These are phyloP conservation scores for Leptodon cayanensis DNA, from an alignment of 2,797 vertebrate genomes.

Conservation along the genomic window DNA sequence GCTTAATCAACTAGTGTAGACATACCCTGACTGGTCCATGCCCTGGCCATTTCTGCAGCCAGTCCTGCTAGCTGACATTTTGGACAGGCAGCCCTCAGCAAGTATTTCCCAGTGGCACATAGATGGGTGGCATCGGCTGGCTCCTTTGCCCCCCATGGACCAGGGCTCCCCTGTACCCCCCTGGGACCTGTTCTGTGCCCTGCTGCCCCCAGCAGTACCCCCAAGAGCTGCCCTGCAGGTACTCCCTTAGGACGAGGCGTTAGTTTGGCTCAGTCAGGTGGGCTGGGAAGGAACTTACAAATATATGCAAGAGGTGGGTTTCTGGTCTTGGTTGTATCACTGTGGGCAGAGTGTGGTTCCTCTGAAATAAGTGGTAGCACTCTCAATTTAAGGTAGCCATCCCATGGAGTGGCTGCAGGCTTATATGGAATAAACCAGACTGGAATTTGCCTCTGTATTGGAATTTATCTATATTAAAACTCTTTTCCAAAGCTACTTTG, in stretches of 20 bases:
- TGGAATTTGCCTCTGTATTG: background rate
- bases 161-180: background rate
- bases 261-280: background rate
- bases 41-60: background rate
- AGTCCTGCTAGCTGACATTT: background rate
- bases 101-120: background rate
- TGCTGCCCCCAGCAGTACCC: background rate
- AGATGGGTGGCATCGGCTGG: background rate
- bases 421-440: background rate
- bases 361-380: background rate
- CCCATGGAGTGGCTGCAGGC: background rate
- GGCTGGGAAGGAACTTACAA: background rate
- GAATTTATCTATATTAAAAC: background rate
- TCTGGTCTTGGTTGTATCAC: background rate
- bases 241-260: background rate
- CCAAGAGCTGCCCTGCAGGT: background rate
- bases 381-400: background rate
- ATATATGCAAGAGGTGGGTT: background rate
- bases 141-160: background rate
- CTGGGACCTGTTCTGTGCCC: background rate
- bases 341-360: background rate
- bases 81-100: background rate
- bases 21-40: background rate
- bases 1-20: background rate
- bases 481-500: background rate